These are phyloP conservation scores for Thunnus maccoyii DNA, from an alignment of 2,113 vertebrate genomes.

Conservation along the genomic window DNA sequence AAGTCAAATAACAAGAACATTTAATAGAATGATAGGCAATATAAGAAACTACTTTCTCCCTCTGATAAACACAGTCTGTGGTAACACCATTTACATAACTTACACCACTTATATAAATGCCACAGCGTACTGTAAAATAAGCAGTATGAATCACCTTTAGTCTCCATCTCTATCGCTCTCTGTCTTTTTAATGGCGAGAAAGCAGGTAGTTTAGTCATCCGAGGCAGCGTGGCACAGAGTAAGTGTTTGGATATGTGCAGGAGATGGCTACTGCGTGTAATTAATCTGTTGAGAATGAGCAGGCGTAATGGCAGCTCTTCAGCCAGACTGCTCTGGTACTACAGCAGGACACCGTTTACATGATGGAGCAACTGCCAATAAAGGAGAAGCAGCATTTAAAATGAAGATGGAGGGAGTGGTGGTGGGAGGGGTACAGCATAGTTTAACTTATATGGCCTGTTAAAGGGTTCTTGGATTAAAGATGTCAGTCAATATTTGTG, in stretches of 20 bases:
- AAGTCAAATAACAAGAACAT: slow-evolving; percentile 26
- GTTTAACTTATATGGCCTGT: background rate
- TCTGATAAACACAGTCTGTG: background rate
- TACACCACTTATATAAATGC: slow-evolving; percentile 33
- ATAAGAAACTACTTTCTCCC: slow-evolving; percentile 10
- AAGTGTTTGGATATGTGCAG: slow-evolving; percentile 29
- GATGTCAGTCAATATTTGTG: background rate
- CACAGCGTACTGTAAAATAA: slow-evolving; percentile 29
- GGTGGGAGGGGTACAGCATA: no score
- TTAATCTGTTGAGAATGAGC: slow-evolving; percentile 41
- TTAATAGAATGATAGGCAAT: slow-evolving; percentile 25
- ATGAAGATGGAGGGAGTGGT: slow-evolving; percentile 7
- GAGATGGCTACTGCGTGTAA: background rate
- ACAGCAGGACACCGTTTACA: slow-evolving; percentile 5
- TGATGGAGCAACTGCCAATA: slow-evolving; percentile 30
- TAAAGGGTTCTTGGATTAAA: background rate
- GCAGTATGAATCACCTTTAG: slow-evolving; percentile 47
- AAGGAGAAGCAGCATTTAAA: slow-evolving; percentile 9
- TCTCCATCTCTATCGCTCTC: background rate
- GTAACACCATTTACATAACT: slow-evolving; percentile 35
- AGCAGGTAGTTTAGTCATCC: slow-evolving; percentile 29
- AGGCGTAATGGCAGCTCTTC: slow-evolving; percentile 24
- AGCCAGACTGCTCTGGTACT: background rate
- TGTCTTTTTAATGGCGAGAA: slow-evolving; percentile 30
- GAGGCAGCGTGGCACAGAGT: background rate